A percentile compares a stretch with the other conserved stretches of the same genome.
phyloP scores from a whole-genome alignment of 2,113 vertebrate species.

The Zosterops pallidus region DNA sequence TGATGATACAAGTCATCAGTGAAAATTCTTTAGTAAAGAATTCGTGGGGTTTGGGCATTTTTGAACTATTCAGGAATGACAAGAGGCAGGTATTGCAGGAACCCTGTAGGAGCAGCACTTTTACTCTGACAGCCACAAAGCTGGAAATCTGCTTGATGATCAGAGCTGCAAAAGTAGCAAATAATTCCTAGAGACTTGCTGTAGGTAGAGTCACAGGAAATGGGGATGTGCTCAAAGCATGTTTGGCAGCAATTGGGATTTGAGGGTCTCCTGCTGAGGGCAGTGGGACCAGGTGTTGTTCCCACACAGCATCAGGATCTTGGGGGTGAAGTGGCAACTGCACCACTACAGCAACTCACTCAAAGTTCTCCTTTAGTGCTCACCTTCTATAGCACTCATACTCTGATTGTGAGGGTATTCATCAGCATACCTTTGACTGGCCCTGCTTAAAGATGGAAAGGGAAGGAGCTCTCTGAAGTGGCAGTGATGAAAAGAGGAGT shows the following conservation, averaged over 20 bases:
- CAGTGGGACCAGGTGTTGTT: not conserved
- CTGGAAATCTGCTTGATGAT: conserved; percentile 6
- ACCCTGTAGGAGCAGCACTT: not conserved
- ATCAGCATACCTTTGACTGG: not conserved
- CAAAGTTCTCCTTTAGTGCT: not conserved
- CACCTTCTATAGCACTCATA: rapidly evolving
- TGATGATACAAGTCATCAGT: not conserved
- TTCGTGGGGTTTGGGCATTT: not conserved
- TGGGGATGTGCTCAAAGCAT: not conserved
- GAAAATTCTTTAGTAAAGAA: not conserved
- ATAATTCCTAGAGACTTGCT: not conserved
- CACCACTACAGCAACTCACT: not conserved
- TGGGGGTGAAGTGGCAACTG: not conserved
- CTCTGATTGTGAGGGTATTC: not conserved
- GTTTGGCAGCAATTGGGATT: not conserved
- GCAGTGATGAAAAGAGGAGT: not conserved
- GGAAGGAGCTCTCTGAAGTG: not conserved
- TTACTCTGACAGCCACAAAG: not conserved
- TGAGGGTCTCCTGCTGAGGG: not conserved
- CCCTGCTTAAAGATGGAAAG: not conserved
- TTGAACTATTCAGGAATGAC: not conserved
- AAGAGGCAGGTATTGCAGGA: not conserved
- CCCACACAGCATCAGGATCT: not conserved
- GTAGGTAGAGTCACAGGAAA: not conserved
- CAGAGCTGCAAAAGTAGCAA: not conserved